These are phyloP conservation scores for Lissocephala sabroskyi DNA, from an alignment of 2,888 invertebrate species.

Conservation along the genomic window DNA sequence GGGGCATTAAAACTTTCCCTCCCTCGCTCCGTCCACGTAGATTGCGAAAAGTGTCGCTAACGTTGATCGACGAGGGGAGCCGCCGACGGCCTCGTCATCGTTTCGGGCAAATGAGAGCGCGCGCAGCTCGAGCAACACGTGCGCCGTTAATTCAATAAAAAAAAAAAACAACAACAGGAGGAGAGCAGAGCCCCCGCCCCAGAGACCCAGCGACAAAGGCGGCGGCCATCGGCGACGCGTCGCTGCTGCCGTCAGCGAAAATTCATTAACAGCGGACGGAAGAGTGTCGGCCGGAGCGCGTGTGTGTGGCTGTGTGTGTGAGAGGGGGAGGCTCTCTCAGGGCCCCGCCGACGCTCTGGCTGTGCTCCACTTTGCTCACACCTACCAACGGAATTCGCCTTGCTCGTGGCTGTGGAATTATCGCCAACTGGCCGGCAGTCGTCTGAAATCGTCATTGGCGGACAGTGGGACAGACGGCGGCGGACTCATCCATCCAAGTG, in stretches of 20 bases:
- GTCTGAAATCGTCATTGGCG: no score
- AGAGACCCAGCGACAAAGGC: no score
- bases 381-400: slow-evolving; percentile 7
- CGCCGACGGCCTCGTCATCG: slow-evolving; percentile 6
- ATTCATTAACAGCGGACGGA: not conserved
- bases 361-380: no score
- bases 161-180: slow-evolving; percentile 28
- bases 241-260: no score
- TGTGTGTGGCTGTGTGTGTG: not conserved
- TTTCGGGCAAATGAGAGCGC: slow-evolving; percentile 20
- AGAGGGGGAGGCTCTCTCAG: not conserved
- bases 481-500: no score
- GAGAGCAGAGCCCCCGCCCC: slow-evolving; percentile 21
- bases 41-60: slow-evolving; percentile 8
- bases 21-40: no score
- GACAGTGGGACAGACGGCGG: no score
- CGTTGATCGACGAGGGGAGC: not conserved
- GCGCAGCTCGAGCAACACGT: slow-evolving; percentile 48
- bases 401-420: slow-evolving; percentile 49
- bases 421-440: no score
- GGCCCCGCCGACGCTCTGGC: no score
- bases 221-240: no score
- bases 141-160: slow-evolving; percentile 52
- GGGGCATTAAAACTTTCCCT: no score
- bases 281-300: slow-evolving; percentile 11